These are phyloP conservation scores for Syngnathus floridae DNA, from an alignment of 2,113 vertebrate genomes.

Conservation along the genomic window DNA sequence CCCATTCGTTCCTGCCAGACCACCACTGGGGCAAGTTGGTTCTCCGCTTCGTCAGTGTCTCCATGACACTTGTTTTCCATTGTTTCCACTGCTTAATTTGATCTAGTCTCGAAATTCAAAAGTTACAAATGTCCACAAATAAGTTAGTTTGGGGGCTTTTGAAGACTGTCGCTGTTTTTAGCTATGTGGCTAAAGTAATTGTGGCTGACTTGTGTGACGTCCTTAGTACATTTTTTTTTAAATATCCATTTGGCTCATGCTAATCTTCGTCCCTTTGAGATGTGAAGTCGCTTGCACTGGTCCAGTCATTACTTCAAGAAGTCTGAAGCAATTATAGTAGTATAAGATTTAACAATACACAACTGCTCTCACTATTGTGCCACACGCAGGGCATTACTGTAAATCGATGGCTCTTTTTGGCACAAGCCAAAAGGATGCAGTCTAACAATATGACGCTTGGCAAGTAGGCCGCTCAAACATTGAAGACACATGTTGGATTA, in stretches of 20 bases:
- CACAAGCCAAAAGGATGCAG: constrained; percentile 29
- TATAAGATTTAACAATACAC: constrained; percentile 47
- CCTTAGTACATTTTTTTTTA: no score
- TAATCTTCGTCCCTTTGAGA: background rate
- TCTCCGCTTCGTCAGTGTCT: constrained; percentile 28
- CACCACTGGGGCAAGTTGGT: constrained; percentile 34
- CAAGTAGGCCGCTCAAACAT: constrained; percentile 42
- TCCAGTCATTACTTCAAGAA: constrained; percentile 39
- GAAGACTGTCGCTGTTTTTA: background rate
- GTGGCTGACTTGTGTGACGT: background rate
- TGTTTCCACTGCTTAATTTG: constrained; percentile 23
- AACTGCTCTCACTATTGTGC: constrained; percentile 35
- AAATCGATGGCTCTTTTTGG: constrained; percentile 40
- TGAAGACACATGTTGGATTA: constrained; percentile 61
- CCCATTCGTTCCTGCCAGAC: constrained; percentile 22
- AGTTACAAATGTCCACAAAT: constrained; percentile 7
- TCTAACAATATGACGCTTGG: constrained; percentile 52
- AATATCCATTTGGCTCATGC: constrained; percentile 3
- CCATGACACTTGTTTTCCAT: constrained; percentile 10
- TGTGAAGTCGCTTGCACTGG: constrained; percentile 41
- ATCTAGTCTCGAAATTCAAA: constrained; percentile 7
- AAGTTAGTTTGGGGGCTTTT: constrained; percentile 1
- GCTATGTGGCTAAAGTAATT: background rate
- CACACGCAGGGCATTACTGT: constrained; percentile 32
- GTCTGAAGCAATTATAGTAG: constrained; percentile 49